Evolutionary conservation across 2,888 invertebrate species (phyloP), one percentile per base, ranked within the genome.

Genomic region (Aphelenchoides bicaudatus): DNA sequence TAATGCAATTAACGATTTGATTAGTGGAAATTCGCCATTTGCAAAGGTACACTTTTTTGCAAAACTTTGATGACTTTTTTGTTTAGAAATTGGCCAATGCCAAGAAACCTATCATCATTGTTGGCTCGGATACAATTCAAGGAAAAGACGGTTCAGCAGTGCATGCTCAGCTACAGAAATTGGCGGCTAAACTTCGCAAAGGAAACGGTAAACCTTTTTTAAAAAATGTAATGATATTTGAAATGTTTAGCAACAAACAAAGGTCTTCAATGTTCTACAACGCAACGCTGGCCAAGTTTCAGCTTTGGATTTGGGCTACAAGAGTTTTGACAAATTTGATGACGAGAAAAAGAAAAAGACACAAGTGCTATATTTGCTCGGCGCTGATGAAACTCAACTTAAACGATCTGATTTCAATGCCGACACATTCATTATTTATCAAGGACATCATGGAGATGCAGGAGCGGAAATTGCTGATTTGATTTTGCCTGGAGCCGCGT

Each of bases 391-490:
- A 71, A 87, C 87, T 1, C 84, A 86, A 10, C 84, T 96, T 63
- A 85, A 85, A 0, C 85, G 87, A 61, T 86, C 87, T 21, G 86
- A 88, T 74, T 83, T 96, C 69, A 88, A 89, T 1, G 84, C 86
- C 56, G 88, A 87, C 78, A 87, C 88, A 62, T 87, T 88, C 65
- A 85, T 98, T 60, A 87, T 98, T 68, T 98, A 98, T 71, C 82
- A 82, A 76, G 83, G 91, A 52, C 93, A 93, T 83, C 96, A 96
- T 82, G 98, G 98, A 60, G 98, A 99, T 81, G 84, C 82, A 59
- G 96, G 96, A 54, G 98, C 96, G 0, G 82, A 85, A 38, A 87
- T 91, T 66, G 96, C 98, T 34, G 93, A 98, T 82, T 86, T 90
- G 1, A 86, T 98, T 59, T 82, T 98, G 10, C 92, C 98, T 1